Evolutionary conservation across 2,797 vertebrate species (phyloP).

Genomic region (Gallinago nigripennis): DNA sequence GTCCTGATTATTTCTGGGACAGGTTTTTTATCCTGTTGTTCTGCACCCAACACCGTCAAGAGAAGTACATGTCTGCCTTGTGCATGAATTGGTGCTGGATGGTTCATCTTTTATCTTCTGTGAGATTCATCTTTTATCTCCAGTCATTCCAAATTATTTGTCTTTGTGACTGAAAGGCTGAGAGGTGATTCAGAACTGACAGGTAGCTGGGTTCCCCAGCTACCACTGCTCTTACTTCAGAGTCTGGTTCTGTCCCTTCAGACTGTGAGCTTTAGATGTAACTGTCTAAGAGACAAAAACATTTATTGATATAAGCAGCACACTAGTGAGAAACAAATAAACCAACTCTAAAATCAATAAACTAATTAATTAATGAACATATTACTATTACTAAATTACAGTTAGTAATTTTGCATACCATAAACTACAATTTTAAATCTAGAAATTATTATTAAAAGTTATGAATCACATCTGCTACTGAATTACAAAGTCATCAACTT

Average conservation of each 20-base stretch:
- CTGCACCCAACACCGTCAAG: background rate
- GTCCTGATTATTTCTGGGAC: background rate
- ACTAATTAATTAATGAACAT: background rate
- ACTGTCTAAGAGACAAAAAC: background rate
- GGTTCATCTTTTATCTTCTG: background rate
- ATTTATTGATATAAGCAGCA: background rate
- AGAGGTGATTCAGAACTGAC: background rate
- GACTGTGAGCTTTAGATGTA: background rate
- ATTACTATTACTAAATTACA: background rate
- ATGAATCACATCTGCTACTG: background rate
- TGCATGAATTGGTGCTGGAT: background rate
- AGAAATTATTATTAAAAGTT: background rate
- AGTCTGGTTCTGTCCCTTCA: background rate
- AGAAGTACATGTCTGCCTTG: background rate
- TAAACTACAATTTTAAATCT: background rate
- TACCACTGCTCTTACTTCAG: background rate
- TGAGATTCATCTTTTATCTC: background rate
- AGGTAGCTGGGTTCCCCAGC: background rate
- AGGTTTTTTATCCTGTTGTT: background rate
- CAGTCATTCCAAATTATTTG: background rate
- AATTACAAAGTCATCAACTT: background rate
- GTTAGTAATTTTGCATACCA: background rate
- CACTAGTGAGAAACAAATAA: background rate
- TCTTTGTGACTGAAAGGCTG: background rate
- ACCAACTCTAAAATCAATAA: background rate